Base-by-base conservation (phyloP, 2,113 vertebrate species). In the Oenanthe melanoleuca region DNA sequence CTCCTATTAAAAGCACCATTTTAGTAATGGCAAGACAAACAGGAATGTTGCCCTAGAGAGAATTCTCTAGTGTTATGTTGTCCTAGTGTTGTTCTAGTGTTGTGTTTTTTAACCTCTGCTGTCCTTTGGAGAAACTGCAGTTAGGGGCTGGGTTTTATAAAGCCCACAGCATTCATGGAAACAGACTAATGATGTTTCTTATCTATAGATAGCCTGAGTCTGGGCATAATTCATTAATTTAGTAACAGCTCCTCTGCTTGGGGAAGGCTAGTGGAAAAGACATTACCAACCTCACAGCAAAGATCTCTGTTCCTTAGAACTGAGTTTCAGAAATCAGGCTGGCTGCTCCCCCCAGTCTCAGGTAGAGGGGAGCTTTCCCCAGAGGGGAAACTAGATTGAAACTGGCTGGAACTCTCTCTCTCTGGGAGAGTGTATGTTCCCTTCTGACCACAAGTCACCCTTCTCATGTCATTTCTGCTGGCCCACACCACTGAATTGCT, bases 221-320 rank as follows among this genome's bases (percentile, higher is more conserved):
- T 22, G 52, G 8, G 31, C 44, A 37, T 91, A 82, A 95, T 83
- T 78, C 91, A 80, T 95, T 53, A 67, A 56, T 89, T 92, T 28
- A 28, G 37, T 14, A 87, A 59, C 77, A 74, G 18, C 24, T 86
- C 42, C 22, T 49, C 69, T 91, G 47, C 86, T 73, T 66, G 57
- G 26, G 38, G 38, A 87, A 78, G 60, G 23, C 86, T 60, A 14
- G 40, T 34, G 63, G 92, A 84, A 95, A 92, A 88, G 57, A 78
- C 74, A 91, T 66, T 78, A 70, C 53, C 12, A 7, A 14, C 60
- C 47, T 85, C 14, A 7, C 55, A 81, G 80, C 50, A 74, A 75
- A 95, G 7, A 2, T 28, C 40, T 80, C 59, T 16, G 53, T 89
- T 87, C 40, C 22, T 75, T 77, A 80, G 42, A 73, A 59, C 9